Conservation (phyloP, 2,888 invertebrate genomes). For the Zaprionus obscuricornis region DNA sequence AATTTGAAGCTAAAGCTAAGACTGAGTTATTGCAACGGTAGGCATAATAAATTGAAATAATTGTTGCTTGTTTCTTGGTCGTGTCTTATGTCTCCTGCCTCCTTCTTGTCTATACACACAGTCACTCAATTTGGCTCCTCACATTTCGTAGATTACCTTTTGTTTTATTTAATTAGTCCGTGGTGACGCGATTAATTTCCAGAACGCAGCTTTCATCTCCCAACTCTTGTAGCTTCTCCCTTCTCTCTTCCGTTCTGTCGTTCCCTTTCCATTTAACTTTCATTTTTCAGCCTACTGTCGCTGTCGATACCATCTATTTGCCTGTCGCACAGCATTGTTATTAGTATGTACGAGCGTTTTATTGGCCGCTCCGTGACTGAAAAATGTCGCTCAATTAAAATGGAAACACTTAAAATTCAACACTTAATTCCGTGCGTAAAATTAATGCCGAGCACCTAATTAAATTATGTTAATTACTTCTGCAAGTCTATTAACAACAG, state of each 20-base stretch:
- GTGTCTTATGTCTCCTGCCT: not conserved
- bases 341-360: conserved; percentile 49
- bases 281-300: too few relatives aligned
- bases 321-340: conserved; percentile 50
- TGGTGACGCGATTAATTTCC: conserved; percentile 21
- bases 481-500: conserved; percentile 71
- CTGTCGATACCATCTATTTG: too few relatives aligned
- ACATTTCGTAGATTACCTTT: conserved; percentile 54
- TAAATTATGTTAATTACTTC: conserved; percentile 76
- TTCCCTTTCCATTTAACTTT: not conserved
- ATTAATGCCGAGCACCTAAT: conserved; percentile 80
- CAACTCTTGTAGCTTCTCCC: not conserved
- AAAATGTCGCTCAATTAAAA: conserved; percentile 78
- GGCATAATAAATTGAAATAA: too few relatives aligned
- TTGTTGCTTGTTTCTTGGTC: too few relatives aligned
- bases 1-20: too few relatives aligned
- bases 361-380: conserved; percentile 59
- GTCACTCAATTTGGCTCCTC: not conserved
- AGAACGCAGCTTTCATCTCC: conserved; percentile 3
- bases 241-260: not conserved
- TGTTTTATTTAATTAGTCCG: conserved; percentile 70
- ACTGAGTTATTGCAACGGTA: too few relatives aligned
- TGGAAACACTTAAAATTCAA: conserved; percentile 77
- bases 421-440: conserved; percentile 79
- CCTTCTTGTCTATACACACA: too few relatives aligned